Evolutionary conservation across 2,797 vertebrate genomes (phyloP).

Genomic region (Fundulus diaphanus): DNA sequence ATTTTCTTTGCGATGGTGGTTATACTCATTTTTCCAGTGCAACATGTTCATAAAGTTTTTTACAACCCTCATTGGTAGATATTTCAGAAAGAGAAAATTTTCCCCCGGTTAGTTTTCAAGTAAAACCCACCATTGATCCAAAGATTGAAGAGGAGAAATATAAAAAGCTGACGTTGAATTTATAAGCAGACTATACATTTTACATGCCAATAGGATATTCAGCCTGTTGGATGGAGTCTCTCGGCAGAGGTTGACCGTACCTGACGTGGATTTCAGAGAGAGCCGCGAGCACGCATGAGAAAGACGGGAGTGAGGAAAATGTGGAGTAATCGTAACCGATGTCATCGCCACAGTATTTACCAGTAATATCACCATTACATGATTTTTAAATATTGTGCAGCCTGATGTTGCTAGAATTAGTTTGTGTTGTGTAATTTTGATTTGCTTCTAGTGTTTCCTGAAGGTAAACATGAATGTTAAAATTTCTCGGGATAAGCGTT

Average conservation of each 20-base stretch:
- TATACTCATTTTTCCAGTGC: slow-evolving; percentile 8
- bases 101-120: background rate
- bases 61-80: background rate
- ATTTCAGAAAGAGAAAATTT: background rate
- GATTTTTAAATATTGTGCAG: background rate
- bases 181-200: background rate
- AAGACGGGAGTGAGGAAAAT: too few relatives aligned
- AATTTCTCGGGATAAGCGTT: too few relatives aligned
- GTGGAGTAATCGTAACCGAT: too few relatives aligned
- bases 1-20: slow-evolving; percentile 25
- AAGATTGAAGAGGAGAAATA: background rate
- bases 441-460: background rate
- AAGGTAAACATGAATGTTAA: background rate
- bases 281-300: too few relatives aligned
- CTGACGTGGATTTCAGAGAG: too few relatives aligned
- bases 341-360: background rate
- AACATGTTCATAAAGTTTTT: background rate
- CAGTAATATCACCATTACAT: background rate
- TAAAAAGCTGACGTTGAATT: background rate
- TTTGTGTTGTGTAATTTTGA: background rate
- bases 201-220: too few relatives aligned
- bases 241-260: background rate
- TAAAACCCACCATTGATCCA: background rate
- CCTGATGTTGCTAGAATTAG: background rate
- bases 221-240: background rate